Evolutionary conservation across 2,797 vertebrate genomes (phyloP), one percentile per base, ranked within the genome.

Genomic region (Anniella stebbinsi): DNA sequence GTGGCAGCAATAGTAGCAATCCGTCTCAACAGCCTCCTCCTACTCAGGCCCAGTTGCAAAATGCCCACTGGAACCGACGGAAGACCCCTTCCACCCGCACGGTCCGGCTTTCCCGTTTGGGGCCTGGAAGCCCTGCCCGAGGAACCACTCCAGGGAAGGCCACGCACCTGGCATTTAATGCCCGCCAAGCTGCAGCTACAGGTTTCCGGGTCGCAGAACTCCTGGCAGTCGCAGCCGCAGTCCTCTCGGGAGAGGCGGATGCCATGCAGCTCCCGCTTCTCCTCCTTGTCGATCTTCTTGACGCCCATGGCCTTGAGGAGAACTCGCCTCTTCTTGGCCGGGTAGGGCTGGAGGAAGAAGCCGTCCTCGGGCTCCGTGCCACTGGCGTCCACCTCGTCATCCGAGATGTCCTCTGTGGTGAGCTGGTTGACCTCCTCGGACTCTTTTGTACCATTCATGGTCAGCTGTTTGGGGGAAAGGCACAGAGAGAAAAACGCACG

Each of bases 101-200:
- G 2, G 28, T 77, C 23, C 21, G 10, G 48, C 60, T 36, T 15
- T 70, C 48, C 18, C 1, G 2, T 38, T 18, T 11, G 23, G 23
- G 57, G 18, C 30, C 9, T 10, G 4, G 45, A n/a, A 21, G 45
- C 30, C 69, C 48, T 13, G 10, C 25, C 25, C n/a, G 4, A 3
- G 4, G 36, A 4, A 51, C 11, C 10, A 3, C 7, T 7, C 12
- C 41, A 45, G 21, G n/a, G 25, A 63, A 69, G 1, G 36, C 30
- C 82, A 82, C 87, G 1, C 96, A 99, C 99, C 98, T 99, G 99
- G 97, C 99, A 99, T 89, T 99, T 99, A 94, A 99, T 99, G 93
- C 99, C 99, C 0, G 98, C 99, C 92, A 99, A 94, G 95, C 97
- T 99, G 96, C 99, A 99, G 97, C 98, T 98, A 96, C 99, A 99